Conservation (phyloP, 2,888 invertebrate species). For the Eutolmus rufibarbis region DNA sequence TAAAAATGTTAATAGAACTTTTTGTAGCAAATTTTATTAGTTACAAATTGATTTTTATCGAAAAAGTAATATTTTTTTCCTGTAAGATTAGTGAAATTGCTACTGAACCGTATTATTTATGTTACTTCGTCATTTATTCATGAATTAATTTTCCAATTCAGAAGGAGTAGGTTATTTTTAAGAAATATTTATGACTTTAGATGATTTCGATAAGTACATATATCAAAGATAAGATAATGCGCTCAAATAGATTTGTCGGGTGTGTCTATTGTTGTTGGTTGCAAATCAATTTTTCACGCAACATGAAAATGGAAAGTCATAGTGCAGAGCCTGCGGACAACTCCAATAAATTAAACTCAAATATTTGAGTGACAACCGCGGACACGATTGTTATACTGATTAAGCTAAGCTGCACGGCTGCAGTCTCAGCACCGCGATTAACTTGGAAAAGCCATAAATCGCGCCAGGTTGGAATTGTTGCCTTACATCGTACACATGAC, state of each 20-base stretch:
- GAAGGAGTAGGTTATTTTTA: not conserved
- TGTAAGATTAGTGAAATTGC: too few relatives aligned
- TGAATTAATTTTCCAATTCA: too few relatives aligned
- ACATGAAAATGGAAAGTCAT: not conserved
- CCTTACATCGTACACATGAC: not conserved
- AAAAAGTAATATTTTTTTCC: too few relatives aligned
- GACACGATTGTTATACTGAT: not conserved
- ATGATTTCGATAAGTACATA: not conserved
- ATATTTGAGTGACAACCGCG: constrained; percentile 11
- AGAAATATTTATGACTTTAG: not conserved
- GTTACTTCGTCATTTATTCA: too few relatives aligned
- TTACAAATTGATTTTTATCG: too few relatives aligned
- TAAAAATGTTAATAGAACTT: too few relatives aligned
- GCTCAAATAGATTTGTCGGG: not conserved
- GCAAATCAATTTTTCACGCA: not conserved
- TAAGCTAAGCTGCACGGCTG: not conserved
- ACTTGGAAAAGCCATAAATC: not conserved
- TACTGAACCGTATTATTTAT: too few relatives aligned
- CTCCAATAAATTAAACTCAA: not conserved
- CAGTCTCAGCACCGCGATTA: not conserved
- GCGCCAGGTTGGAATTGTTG: not conserved
- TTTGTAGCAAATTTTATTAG: too few relatives aligned
- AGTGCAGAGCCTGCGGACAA: not conserved
- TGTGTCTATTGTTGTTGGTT: not conserved
- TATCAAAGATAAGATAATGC: not conserved